A percentile compares a stretch with the other conserved stretches of the same genome.
These are phyloP conservation scores for Lycaena phlaeas DNA, from an alignment of 2,888 invertebrate species.

Conservation along the genomic window DNA sequence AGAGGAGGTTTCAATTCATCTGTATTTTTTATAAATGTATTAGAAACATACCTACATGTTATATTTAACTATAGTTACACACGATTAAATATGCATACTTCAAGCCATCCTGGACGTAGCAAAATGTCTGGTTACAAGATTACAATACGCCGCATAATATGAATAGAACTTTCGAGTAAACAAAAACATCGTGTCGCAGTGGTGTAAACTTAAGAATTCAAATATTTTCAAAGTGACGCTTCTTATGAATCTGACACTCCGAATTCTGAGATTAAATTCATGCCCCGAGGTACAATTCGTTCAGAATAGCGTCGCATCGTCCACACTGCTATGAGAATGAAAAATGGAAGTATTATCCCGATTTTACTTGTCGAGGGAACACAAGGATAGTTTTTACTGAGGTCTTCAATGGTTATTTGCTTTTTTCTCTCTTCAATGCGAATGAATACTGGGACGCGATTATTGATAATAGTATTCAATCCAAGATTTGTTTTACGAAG, in stretches of 20 bases:
- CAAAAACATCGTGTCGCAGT: background rate
- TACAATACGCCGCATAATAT: too few relatives aligned
- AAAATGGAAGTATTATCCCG: slow-evolving; percentile 61
- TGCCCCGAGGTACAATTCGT: slow-evolving; percentile 64
- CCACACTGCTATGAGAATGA: slow-evolving; percentile 52
- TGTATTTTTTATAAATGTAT: too few relatives aligned
- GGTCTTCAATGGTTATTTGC: slow-evolving; percentile 16
- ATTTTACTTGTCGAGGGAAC: slow-evolving; percentile 54
- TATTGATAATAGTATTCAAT: background rate
- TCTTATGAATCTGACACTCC: slow-evolving; percentile 59
- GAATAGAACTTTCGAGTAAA: slow-evolving; percentile 30
- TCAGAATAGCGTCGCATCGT: slow-evolving; percentile 54
- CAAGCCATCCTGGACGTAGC: too few relatives aligned
- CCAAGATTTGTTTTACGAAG: background rate
- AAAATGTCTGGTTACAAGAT: too few relatives aligned
- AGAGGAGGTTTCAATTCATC: too few relatives aligned
- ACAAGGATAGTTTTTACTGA: slow-evolving; percentile 35
- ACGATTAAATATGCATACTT: too few relatives aligned
- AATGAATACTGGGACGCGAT: slow-evolving; percentile 5
- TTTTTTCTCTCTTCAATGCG: slow-evolving; percentile 3
- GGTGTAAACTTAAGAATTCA: slow-evolving; percentile 7
- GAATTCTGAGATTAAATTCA: slow-evolving; percentile 68
- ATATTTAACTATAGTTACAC: too few relatives aligned
- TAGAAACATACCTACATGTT: too few relatives aligned
- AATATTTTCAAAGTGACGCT: slow-evolving; percentile 39